Evolutionary conservation across 2,797 vertebrate genomes (phyloP), one percentile per base, ranked within the genome.

Genomic region (Syngnathus acus): DNA sequence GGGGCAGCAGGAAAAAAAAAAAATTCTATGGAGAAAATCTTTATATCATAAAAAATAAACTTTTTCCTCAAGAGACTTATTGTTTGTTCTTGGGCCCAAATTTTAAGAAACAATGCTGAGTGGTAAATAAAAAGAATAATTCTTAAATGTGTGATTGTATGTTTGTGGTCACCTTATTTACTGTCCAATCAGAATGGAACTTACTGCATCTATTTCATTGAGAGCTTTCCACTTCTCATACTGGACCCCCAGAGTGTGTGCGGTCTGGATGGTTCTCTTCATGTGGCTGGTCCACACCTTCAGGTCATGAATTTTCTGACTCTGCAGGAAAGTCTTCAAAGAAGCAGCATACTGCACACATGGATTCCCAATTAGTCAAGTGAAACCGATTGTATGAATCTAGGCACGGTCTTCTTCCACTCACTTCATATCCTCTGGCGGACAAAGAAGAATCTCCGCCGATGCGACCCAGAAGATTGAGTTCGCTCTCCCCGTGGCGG

Each of bases 261-360:
- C 94, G 0, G 94, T 95, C 88, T 96, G 91, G 72, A 95, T 94
- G 70, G 94, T 95, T 54, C 94, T 91, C 70, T 88, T 94, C 91
- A 94, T 93, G 84, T 95, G 94, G 73, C 94, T 96, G 2, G 94
- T 96, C 94, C 94, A 96, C 3, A 95, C 94, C 85, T 95, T 95
- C 64, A 96, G 87, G 62, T 94, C 91, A 1, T 61, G 82, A 72
- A 95, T 94, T 4, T 75, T 73, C 81, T 95, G 94, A 64, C 83
- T 84, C 70, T 66, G 87, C 72, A 95, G 91, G 81, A 94, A 95
- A 65, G 78, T 71, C 0, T 87, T 88, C 68, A 95, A 72, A 4
- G 91, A 87, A 8, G 23, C 78, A 16, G 93, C 91, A 71, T 91
- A 94, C 89, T 91, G 76, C 19, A 37, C 57, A 69, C 9, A 76